Conservation (phyloP, 2,797 vertebrate species). For the Scleropages formosus region DNA sequence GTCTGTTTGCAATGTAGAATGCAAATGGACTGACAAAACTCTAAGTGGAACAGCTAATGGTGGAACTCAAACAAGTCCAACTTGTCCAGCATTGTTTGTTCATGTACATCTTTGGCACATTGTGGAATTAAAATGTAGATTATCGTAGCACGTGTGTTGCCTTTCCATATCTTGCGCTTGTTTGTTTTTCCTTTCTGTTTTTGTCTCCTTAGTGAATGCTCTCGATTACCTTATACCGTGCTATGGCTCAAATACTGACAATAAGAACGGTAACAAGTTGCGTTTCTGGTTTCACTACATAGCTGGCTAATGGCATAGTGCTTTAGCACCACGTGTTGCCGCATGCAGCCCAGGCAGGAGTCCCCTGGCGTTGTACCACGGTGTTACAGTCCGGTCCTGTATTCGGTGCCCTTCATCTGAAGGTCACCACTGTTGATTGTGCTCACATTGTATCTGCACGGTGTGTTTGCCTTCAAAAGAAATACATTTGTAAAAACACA, state of each 20-base stretch:
- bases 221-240: not conserved
- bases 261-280: not conserved
- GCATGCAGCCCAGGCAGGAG: slow-evolving; percentile 42
- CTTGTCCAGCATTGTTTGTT: not conserved
- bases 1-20: no score
- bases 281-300: slow-evolving; percentile 55
- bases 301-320: slow-evolving; percentile 54
- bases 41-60: no score
- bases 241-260: not conserved
- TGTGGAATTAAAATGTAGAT: no score
- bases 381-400: not conserved
- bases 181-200: no score
- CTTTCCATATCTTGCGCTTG: no score
- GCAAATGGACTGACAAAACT: not conserved
- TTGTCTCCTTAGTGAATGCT: not conserved
- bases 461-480: not conserved
- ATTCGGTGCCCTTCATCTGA: not conserved
- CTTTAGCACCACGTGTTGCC: slow-evolving; percentile 46
- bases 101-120: not conserved
- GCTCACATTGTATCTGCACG: not conserved
- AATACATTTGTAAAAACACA: no score
- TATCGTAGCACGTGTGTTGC: no score
- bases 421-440: slow-evolving; percentile 11
- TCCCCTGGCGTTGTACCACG: slow-evolving; percentile 30
- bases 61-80: no score